These are phyloP conservation scores for Pyrocephalus nanus DNA, from an alignment of 2,797 vertebrate species.

Conservation along the genomic window DNA sequence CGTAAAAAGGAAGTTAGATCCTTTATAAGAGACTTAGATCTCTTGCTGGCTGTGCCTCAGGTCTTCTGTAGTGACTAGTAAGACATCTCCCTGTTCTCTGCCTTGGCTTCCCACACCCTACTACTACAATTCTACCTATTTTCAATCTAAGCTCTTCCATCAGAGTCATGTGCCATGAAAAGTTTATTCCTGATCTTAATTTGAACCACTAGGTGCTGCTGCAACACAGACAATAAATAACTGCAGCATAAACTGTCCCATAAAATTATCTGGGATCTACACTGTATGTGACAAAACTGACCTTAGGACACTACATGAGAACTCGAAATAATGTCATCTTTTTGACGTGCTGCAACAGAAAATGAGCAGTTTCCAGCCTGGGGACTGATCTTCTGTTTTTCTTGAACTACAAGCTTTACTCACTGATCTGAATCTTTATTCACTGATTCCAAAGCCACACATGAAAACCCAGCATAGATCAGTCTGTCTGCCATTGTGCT, in stretches of 20 bases:
- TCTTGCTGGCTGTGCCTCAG: neutral
- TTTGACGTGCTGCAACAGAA: neutral
- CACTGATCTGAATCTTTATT: neutral
- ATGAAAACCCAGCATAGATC: neutral
- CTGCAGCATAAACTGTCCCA: neutral
- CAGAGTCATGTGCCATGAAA: neutral
- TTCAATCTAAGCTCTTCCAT: neutral
- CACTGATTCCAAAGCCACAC: neutral
- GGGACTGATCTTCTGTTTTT: neutral
- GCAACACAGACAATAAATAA: constrained; percentile 38
- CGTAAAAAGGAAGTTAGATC: neutral
- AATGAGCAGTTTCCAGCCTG: neutral
- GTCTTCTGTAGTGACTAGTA: neutral
- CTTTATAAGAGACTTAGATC: neutral
- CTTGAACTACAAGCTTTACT: neutral
- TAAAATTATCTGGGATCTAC: neutral
- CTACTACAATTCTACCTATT: neutral
- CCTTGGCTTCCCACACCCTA: neutral
- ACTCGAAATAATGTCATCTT: neutral
- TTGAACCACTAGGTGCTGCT: constrained; percentile 69
- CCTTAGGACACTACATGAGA: neutral
- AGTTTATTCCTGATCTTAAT: neutral
- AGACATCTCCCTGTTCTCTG: neutral
- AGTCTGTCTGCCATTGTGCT: neutral
- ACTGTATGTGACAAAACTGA: neutral